Percentiles rank a stretch among this genome's conserved stretches.
Conservation (phyloP, 2,113 vertebrate species). For the Tonatia bakeri region DNA sequence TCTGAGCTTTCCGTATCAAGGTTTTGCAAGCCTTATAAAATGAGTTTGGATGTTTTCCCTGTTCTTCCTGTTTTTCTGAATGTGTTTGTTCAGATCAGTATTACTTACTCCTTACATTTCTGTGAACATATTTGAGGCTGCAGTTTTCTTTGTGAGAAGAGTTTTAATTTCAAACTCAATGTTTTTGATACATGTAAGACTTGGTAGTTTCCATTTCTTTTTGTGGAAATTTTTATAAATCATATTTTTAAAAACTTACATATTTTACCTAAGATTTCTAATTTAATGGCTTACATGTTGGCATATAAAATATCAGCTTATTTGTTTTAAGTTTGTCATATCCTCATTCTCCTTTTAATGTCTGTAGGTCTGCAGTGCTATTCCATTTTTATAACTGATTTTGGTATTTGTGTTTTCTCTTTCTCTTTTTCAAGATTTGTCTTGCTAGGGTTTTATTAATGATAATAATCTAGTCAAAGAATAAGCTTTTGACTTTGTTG, state of each 20-base stretch:
- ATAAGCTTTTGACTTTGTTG: not conserved
- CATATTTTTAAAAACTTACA: not conserved
- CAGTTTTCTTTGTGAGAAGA: not conserved
- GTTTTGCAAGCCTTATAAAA: not conserved
- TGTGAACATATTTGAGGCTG: not conserved
- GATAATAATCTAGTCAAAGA: not conserved
- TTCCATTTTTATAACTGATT: not conserved
- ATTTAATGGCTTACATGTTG: not conserved
- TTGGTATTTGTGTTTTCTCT: not conserved
- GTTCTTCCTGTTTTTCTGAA: not conserved
- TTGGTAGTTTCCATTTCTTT: not conserved
- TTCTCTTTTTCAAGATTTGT: not conserved
- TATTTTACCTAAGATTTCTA: not conserved
- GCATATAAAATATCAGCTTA: not conserved
- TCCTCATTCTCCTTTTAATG: not conserved
- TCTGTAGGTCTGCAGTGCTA: not conserved
- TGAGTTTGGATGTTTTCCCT: not conserved
- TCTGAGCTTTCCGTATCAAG: not conserved
- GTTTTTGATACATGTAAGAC: not conserved
- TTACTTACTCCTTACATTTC: conserved; percentile 12
- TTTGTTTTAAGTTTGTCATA: not conserved
- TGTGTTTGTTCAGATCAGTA: not conserved
- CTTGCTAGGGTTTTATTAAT: not conserved
- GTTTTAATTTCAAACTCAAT: conserved; percentile 26
- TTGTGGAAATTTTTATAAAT: not conserved